A percentile compares a stretch with the other conserved stretches of the same genome.
phyloP scores from a whole-genome alignment of 2,888 invertebrate genomes.

The Ceratothoa steindachneri region DNA sequence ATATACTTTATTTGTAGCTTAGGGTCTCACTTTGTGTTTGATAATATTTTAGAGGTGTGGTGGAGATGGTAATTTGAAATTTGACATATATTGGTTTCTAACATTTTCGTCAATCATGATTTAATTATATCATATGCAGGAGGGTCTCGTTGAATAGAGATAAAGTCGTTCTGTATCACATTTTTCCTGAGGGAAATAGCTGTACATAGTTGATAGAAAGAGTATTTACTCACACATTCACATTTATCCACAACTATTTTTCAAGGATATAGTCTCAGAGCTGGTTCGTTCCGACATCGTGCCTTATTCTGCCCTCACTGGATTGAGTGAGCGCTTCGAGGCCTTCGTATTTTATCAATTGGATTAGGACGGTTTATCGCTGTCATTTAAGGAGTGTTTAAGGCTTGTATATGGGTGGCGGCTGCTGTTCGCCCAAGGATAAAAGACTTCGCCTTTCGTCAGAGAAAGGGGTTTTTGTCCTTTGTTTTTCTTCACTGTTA shows the following conservation, averaged over 20 bases:
- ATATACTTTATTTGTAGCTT: no score
- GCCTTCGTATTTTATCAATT: slow-evolving; percentile 12
- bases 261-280: not conserved
- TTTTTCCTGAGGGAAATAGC: no score
- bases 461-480: not conserved
- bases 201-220: no score
- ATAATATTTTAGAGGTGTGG: no score
- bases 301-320: not conserved
- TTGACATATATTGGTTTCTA: no score
- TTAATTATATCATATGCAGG: no score
- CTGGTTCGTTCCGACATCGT: slow-evolving; percentile 2
- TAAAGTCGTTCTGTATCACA: no score
- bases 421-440: not conserved
- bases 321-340: not conserved
- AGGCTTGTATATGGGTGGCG: not conserved
- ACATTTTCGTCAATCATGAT: no score
- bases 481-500: not conserved
- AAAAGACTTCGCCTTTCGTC: no score
- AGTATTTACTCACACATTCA: not conserved
- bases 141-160: no score
- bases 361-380: slow-evolving; percentile 10
- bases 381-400: slow-evolving; percentile 12
- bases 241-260: not conserved
- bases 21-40: no score
- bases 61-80: no score